Conservation (phyloP, 2,113 vertebrate species). For the Neomonachus schauinslandi region DNA sequence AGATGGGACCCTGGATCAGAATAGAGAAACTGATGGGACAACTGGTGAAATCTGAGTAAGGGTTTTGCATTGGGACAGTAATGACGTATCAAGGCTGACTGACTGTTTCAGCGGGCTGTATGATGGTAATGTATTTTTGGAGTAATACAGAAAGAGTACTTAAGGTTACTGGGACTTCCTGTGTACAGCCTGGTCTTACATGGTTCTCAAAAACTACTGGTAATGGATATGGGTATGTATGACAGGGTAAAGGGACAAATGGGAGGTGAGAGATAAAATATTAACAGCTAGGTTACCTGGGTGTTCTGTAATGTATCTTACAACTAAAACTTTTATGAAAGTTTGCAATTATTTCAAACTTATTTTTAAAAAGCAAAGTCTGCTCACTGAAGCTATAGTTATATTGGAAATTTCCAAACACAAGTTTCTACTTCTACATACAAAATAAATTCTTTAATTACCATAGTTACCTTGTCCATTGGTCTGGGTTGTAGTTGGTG, state of each 20-base stretch:
- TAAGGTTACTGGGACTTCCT: neutral
- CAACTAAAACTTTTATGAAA: conserved; percentile 3
- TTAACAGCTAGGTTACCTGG: neutral
- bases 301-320: neutral
- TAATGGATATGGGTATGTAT: neutral
- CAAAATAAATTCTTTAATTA: neutral
- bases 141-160: neutral
- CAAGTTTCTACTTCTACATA: neutral
- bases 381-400: neutral
- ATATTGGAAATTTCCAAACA: conserved; percentile 8
- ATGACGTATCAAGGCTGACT: neutral
- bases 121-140: neutral
- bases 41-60: neutral
- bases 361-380: neutral
- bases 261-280: neutral
- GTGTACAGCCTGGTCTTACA: neutral
- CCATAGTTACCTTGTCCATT: conserved; percentile 95
- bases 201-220: neutral
- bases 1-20: neutral
- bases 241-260: neutral
- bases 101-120: neutral
- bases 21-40: neutral
- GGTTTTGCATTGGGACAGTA: neutral
- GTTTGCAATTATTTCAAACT: neutral
- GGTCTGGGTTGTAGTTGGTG: conserved; percentile 93